These are phyloP conservation scores for Pseudorhombus dupliciocellatus DNA, from an alignment of 2,113 vertebrate genomes.

Conservation along the genomic window DNA sequence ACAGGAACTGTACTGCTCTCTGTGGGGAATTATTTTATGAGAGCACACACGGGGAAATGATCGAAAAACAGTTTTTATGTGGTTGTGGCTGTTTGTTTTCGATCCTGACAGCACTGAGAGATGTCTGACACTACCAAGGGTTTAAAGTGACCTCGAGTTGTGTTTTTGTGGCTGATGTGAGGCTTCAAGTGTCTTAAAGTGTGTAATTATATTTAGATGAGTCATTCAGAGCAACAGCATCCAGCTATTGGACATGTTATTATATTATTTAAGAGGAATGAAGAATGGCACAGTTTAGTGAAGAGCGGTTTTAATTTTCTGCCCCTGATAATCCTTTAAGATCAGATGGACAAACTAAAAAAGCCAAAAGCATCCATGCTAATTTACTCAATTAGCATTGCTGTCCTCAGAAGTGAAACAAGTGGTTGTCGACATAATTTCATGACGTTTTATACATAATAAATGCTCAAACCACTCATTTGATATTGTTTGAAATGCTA, in stretches of 20 bases:
- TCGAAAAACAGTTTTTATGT: slow-evolving; percentile 28
- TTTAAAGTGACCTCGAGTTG: neutral
- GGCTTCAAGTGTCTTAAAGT: neutral
- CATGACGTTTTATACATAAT: too few relatives aligned
- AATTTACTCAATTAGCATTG: too few relatives aligned
- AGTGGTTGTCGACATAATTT: too few relatives aligned
- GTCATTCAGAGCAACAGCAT: neutral
- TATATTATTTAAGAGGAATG: too few relatives aligned
- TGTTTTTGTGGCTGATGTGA: neutral
- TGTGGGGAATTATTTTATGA: slow-evolving; percentile 37
- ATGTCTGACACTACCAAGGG: neutral
- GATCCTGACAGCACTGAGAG: slow-evolving; percentile 35
- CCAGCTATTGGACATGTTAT: neutral
- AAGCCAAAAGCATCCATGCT: too few relatives aligned
- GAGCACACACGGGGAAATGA: slow-evolving; percentile 19
- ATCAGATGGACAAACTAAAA: too few relatives aligned
- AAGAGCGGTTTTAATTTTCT: too few relatives aligned
- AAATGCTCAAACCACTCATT: too few relatives aligned
- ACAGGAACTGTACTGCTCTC: slow-evolving; percentile 53
- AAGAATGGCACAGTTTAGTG: too few relatives aligned
- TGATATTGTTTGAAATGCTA: too few relatives aligned
- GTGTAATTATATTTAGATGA: neutral
- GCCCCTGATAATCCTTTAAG: too few relatives aligned
- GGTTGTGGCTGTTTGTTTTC: slow-evolving; percentile 29
- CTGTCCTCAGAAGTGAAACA: too few relatives aligned